These are phyloP conservation scores for Saimiri boliviensis DNA, from an alignment of 2,113 vertebrate genomes.

Conservation along the genomic window DNA sequence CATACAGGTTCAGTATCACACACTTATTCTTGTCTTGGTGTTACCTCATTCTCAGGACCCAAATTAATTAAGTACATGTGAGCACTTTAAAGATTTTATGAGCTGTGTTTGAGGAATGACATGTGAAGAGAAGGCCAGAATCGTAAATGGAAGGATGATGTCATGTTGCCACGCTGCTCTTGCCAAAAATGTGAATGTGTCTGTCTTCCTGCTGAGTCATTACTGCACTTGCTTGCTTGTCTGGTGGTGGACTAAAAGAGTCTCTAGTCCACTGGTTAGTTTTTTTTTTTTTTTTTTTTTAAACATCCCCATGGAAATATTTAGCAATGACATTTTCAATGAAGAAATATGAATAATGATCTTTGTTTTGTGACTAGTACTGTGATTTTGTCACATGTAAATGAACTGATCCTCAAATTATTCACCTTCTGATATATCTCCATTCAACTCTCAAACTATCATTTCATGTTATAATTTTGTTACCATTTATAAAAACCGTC, in stretches of 20 bases:
- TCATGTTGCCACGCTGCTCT: neutral
- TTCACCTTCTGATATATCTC: slow-evolving; percentile 32
- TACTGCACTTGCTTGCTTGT: neutral
- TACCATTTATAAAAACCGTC: neutral
- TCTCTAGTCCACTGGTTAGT: neutral
- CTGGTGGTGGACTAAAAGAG: neutral
- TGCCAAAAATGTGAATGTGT: neutral
- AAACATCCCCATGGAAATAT: neutral
- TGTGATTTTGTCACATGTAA: neutral
- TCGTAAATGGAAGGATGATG: neutral
- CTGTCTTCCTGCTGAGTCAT: neutral
- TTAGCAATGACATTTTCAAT: neutral
- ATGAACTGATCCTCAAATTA: neutral
- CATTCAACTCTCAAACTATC: neutral
- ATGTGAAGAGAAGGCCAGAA: neutral
- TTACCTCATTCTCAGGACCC: neutral
- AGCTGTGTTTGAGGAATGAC: neutral
- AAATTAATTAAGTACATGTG: neutral
- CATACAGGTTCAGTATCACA: neutral
- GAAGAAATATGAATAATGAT: neutral
- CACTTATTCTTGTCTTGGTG: neutral
- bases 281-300: neutral
- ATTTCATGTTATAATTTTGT: slow-evolving; percentile 4
- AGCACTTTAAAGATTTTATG: neutral
- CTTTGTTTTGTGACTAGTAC: slow-evolving; percentile 23